Conservation (phyloP, 1,140 invertebrate genomes). For the Wasmannia auropunctata region DNA sequence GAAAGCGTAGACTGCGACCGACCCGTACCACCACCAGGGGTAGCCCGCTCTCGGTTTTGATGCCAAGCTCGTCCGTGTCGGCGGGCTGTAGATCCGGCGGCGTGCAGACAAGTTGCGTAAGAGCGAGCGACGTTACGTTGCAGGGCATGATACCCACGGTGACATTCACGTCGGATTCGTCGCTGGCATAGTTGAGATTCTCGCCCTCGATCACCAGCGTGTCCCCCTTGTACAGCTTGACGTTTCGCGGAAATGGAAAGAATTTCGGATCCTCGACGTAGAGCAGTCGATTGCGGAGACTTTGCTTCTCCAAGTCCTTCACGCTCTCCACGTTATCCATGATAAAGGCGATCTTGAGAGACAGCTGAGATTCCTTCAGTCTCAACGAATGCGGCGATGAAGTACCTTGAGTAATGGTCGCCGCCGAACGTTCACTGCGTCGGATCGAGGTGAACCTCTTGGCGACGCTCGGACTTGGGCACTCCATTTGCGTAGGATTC, state of each 20-base stretch:
- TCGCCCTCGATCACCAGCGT: conserved; percentile 98
- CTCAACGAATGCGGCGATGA: conserved; percentile 73
- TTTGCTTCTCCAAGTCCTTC: conserved; percentile 93
- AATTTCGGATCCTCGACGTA: conserved; percentile 98
- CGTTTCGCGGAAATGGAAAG: conserved; percentile 92
- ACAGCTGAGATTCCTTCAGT: conserved; percentile 87
- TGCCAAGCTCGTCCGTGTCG: conserved; percentile 94
- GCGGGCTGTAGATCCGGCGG: conserved; percentile 94
- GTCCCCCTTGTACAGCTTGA: conserved; percentile 97
- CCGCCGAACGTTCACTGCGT: conserved; percentile 61
- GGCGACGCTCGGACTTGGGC: conserved; percentile 93
- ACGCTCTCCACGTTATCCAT: conserved; percentile 98
- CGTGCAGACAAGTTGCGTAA: conserved; percentile 95
- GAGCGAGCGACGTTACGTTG: conserved; percentile 96
- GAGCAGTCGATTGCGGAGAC: conserved; percentile 91
- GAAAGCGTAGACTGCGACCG: conserved; percentile 93
- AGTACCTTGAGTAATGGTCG: neutral
- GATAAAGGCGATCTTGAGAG: conserved; percentile 93
- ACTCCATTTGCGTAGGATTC: conserved; percentile 97
- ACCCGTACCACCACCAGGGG: conserved; percentile 96
- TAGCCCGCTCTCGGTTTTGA: conserved; percentile 90
- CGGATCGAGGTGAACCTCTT: conserved; percentile 77
- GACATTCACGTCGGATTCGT: conserved; percentile 97
- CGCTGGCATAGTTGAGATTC: conserved; percentile 95
- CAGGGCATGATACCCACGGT: conserved; percentile 95